Conservation (phyloP, 1,140 invertebrate genomes). For the Helicoverpa armigera region DNA sequence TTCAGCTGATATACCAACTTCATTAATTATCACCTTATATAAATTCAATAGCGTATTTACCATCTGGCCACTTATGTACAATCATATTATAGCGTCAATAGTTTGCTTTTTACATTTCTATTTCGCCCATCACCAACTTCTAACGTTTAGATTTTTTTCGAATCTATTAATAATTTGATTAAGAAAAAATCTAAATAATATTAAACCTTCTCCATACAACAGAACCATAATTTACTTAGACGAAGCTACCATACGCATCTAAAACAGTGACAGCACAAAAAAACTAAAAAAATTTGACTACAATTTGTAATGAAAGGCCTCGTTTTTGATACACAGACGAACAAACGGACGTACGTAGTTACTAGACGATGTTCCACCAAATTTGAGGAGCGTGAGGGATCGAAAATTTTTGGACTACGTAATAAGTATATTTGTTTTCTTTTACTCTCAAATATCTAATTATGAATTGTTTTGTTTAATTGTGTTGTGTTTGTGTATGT, state of each 20-base stretch:
- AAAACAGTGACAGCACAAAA: constrained; percentile 68
- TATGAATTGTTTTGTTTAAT: constrained; percentile 21
- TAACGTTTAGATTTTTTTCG: too few species aligned
- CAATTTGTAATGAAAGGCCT: constrained; percentile 68
- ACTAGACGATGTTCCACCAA: constrained; percentile 58
- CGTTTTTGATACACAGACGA: constrained; percentile 56
- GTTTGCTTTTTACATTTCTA: too few species aligned
- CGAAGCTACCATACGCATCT: constrained; percentile 52
- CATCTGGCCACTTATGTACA: too few species aligned
- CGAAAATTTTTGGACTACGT: neutral
- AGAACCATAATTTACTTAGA: constrained; percentile 49
- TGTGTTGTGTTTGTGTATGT: constrained; percentile 1
- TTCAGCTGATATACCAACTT: too few species aligned
- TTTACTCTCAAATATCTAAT: neutral
- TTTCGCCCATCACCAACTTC: too few species aligned
- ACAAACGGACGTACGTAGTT: constrained; percentile 56
- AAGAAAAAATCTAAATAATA: too few species aligned
- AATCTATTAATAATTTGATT: too few species aligned
- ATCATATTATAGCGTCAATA: too few species aligned
- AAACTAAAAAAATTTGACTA: constrained; percentile 33
- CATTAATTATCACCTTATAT: too few species aligned
- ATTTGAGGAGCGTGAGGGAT: constrained; percentile 23
- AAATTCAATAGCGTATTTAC: too few species aligned
- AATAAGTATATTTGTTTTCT: constrained; percentile 31
- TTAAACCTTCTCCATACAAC: constrained; percentile 46